phyloP scores from a whole-genome alignment of 2,113 vertebrate species.

The Dasypus novemcinctus region DNA sequence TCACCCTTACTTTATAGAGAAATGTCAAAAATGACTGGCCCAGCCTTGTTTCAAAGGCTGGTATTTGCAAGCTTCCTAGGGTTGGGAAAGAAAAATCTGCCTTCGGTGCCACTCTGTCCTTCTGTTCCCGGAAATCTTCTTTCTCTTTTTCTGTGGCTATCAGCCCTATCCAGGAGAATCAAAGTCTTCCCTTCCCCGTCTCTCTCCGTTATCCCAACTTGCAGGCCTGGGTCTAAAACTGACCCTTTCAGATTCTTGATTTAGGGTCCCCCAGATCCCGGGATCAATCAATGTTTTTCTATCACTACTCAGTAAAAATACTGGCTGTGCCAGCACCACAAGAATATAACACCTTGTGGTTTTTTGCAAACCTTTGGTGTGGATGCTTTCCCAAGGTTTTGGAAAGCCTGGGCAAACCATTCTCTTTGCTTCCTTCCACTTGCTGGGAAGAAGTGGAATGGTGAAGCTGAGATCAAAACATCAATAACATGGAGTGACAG shows the following conservation, averaged over 20 bases:
- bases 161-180: background rate
- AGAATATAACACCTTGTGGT: too few relatives aligned
- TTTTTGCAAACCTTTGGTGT: background rate
- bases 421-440: conserved; percentile 37
- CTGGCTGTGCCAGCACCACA: background rate
- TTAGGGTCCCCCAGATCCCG: background rate
- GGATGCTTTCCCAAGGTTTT: background rate
- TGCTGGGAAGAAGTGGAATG: background rate
- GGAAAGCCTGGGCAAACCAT: background rate
- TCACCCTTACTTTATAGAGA: background rate
- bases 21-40: background rate
- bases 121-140: background rate
- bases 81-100: background rate
- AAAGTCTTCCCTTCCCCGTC: background rate
- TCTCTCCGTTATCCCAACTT: background rate
- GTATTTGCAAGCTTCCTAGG: background rate
- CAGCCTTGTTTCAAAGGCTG: background rate
- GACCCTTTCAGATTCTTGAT: background rate
- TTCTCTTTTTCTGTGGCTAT: background rate
- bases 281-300: background rate
- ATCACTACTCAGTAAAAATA: background rate
- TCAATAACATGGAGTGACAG: too few relatives aligned
- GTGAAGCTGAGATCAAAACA: conserved; percentile 1
- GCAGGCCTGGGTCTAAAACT: background rate
- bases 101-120: background rate